Percentiles rank a stretch among this genome's conserved stretches.
Conservation (phyloP, 2,113 vertebrate species). For the Microtus richardsoni region DNA sequence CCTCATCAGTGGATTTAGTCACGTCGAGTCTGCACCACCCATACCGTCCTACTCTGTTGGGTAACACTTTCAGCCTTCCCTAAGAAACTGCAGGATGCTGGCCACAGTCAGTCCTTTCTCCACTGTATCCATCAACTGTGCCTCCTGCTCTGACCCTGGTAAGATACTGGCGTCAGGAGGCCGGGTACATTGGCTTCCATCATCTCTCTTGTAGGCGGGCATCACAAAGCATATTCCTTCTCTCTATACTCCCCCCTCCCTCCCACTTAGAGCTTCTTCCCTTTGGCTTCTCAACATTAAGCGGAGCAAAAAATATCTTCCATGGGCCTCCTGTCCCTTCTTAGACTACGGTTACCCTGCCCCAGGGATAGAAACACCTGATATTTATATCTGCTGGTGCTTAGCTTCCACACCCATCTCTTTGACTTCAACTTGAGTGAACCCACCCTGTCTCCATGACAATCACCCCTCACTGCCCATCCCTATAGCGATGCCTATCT, state of each 20-base stretch:
- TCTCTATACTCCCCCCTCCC: not conserved
- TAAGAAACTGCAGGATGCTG: not conserved
- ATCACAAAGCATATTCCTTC: fast-evolving
- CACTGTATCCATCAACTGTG: not conserved
- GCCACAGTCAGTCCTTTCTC: not conserved
- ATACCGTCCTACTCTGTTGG: not conserved
- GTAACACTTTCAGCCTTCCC: not conserved
- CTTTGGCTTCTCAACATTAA: not conserved
- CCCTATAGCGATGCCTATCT: fast-evolving
- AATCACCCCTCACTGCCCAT: not conserved
- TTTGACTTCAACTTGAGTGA: not conserved
- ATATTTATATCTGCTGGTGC: no score
- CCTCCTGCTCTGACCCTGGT: not conserved
- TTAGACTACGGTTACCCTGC: fast-evolving
- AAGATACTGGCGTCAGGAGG: fast-evolving
- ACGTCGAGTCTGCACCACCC: fast-evolving
- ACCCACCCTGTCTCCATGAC: not conserved
- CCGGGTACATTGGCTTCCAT: not conserved
- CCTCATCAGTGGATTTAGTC: not conserved
- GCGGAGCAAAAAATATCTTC: not conserved
- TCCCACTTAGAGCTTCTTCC: not conserved
- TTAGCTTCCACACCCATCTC: not conserved
- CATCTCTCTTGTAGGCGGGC: not conserved
- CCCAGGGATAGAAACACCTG: not conserved
- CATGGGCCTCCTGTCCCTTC: not conserved